Base-by-base conservation (phyloP, 2,113 vertebrate species). In the Tiliqua scincoides region DNA sequence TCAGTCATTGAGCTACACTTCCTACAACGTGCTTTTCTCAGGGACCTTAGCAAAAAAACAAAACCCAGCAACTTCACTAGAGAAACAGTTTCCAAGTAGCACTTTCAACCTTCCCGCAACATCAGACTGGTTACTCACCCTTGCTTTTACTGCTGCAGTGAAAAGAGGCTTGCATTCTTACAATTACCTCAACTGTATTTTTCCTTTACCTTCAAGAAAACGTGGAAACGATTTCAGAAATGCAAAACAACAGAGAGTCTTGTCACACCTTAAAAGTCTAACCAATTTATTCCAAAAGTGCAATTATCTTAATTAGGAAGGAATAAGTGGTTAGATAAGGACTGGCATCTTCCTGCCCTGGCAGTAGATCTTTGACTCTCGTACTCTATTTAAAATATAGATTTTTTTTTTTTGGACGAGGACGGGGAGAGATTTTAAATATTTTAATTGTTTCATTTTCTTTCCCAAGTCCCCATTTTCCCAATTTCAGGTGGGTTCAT, bases 41-140 rank as follows among this genome's bases (percentile, higher is more conserved):
- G 86, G 92, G 89, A 86, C 86, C 91, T 92, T 94, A 93, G 92
- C 93, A 94, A 84, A 83, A 70, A 37, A 79, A 27, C 52, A 6
- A 54, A 30, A 96, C 93, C 68, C 93, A 91, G 59, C 86, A 95
- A 83, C 72, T 37, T 32, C 43, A 86, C 80, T 87, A 84, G 85
- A 93, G 68, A 82, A 63, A 85, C 74, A 43, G 79, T 82, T 75
- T 87, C 88, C 85, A 80, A 63, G 52, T 76, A 87, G 78, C 85
- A 88, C 81, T 94, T 91, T 93, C 87, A 77, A 37, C 25, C 82
- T 80, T 35, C 79, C 77, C 70, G 18, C 80, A 86, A 82, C 88
- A 93, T 84, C 82, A 88, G 17, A 62, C 67, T 91, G 81, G 62
- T 87, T 87, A 86, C 87, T 91, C 73, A 61, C 25, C 87, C 30